A percentile compares a stretch with the other conserved stretches of the same genome.
Evolutionary conservation across 92 coral and sea anemone genomes (phyloP).

Genomic region (Heteractis magnifica): DNA sequence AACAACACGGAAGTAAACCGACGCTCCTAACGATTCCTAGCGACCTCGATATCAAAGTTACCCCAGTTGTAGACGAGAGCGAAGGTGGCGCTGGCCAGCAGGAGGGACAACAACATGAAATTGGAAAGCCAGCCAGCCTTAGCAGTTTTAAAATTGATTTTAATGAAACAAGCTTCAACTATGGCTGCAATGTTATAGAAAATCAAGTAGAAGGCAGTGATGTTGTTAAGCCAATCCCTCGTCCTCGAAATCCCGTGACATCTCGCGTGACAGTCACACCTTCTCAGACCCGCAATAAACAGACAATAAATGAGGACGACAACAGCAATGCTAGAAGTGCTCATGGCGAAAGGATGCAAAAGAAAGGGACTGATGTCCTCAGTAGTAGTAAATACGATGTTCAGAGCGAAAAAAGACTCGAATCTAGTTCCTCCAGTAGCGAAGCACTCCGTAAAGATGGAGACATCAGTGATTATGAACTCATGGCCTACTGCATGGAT

Average conservation of each 20-base stretch:
- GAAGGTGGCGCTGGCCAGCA: not conserved
- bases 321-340: not conserved
- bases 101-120: not conserved
- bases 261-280: not conserved
- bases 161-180: constrained; percentile 3
- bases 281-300: not conserved
- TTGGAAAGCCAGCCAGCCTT: not conserved
- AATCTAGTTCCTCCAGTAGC: not conserved
- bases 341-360: not conserved
- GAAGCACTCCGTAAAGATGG: not conserved
- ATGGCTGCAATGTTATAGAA: constrained; percentile 1
- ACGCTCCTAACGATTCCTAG: constrained; percentile 16
- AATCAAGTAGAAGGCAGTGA: not conserved
- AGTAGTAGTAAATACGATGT: not conserved
- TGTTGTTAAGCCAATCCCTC: not conserved
- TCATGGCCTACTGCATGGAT: not conserved
- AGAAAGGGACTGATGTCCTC: not conserved
- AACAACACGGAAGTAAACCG: not conserved
- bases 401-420: not conserved
- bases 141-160: not conserved
- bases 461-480: not conserved
- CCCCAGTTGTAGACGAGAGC: not conserved
- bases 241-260: not conserved
- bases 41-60: constrained; percentile 12
- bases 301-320: not conserved